These are phyloP conservation scores for Drosophila pruinosa DNA, from an alignment of 1,140 invertebrate genomes.

Conservation along the genomic window DNA sequence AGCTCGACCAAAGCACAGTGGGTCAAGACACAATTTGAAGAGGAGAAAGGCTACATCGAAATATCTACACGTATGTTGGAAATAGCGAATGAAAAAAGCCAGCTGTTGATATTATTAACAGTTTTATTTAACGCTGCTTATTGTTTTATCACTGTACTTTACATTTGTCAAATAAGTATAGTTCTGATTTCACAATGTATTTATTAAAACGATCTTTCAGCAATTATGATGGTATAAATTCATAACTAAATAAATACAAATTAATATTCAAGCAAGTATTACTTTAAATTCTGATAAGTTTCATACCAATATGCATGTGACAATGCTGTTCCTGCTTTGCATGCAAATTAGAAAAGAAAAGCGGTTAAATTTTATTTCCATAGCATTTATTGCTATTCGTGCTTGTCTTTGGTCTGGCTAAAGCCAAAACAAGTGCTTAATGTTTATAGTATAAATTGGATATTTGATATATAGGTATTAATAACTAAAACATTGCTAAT, in stretches of 20 bases:
- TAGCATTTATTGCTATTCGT: not conserved
- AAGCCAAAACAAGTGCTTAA: not conserved
- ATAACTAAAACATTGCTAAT: constrained; percentile 46
- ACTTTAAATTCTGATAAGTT: not conserved
- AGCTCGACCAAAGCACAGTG: constrained; percentile 22
- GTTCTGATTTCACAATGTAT: too few species aligned
- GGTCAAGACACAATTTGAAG: not conserved
- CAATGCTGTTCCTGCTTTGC: constrained; percentile 2
- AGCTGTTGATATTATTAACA: too few species aligned
- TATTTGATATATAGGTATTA: constrained; percentile 6
- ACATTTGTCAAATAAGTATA: too few species aligned
- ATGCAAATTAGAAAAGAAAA: constrained; percentile 20
- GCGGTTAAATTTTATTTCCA: constrained; percentile 3
- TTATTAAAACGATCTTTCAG: too few species aligned
- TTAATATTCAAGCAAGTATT: too few species aligned
- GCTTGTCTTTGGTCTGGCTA: not conserved
- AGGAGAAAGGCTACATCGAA: too few species aligned
- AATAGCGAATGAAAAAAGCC: not conserved
- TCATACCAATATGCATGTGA: not conserved
- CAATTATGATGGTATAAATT: too few species aligned
- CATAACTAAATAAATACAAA: too few species aligned
- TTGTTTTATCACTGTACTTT: too few species aligned
- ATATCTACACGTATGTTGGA: not conserved
- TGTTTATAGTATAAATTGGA: not conserved
- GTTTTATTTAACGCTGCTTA: too few species aligned